Base-by-base conservation (phyloP, 2,888 invertebrate genomes). In the Leptinotarsa haldemani region DNA sequence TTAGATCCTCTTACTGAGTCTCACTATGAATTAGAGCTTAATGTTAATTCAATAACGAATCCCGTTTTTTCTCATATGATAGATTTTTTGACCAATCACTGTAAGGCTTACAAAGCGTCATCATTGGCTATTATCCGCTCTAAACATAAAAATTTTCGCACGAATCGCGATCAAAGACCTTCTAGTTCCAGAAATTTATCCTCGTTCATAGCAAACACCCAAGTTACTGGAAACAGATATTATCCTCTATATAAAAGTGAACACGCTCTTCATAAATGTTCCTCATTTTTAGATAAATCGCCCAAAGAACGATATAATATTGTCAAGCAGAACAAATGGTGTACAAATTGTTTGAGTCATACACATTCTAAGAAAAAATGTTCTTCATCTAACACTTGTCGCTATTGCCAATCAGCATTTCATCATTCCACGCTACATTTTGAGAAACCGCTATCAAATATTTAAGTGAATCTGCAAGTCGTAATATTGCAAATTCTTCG, bases 351-450 rank as follows among this genome's bases (percentile, higher is more conserved):
- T 20, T 56, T 22, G 22, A 56, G 22, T 56, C 56, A 56, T 56
- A 56, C 56, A 9, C 56, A 56, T 56, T 56, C 18, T 12, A 9
- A 18, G 22, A 20, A 18, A 48, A 66, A 66, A 20, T 66, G 66
- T 52, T 66, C 66, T 25, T 66, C 66, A 52, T 16, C 66, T 66
- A 15, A 16, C 25, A 52, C 52, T 52, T 66, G 66, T 18, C 22
- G 30, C 13, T 52, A 16, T 66, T 52, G 66, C 52, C 48, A 52
- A 20, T 53, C 66, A 20, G 18, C 66, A n/a, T 52, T 66, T 52
- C 66, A 66, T 52, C 66, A 50, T 18, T 66, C 66, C 50, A 66
- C 66, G 22, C 52, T 52, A 52, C 52, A 66, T 66, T 66, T 52
- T 12, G 52, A 66, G 30, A 52, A 66, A 66, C 66, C 52, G 66